Conservation (phyloP, 2,888 invertebrate genomes). For the Sminthurinus aureus region DNA sequence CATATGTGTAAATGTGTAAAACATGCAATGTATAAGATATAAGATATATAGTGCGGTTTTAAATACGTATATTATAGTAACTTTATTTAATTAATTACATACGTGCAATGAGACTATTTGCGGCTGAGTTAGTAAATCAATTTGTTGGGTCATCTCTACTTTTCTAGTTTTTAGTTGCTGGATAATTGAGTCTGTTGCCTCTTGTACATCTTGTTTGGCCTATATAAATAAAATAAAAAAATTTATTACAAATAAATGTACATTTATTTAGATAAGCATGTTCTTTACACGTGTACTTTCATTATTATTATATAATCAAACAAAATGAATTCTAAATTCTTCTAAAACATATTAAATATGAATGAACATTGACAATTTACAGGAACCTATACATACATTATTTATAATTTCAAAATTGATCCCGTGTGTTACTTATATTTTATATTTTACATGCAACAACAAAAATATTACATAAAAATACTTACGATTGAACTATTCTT, state of each 20-base stretch:
- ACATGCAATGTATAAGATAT: too few relatives aligned
- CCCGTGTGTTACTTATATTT: too few relatives aligned
- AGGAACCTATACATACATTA: too few relatives aligned
- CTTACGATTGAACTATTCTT: conserved; percentile 37
- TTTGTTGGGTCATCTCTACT: conserved; percentile 47
- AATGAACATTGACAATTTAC: background rate
- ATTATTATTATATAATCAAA: background rate
- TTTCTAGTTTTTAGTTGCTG: conserved; percentile 46
- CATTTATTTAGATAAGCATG: background rate
- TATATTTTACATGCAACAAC: too few relatives aligned
- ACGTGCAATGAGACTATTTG: conserved; percentile 49
- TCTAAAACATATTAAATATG: background rate
- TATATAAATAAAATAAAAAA: conserved; percentile 26
- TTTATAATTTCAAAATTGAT: conserved; percentile 1
- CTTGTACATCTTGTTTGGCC: conserved; percentile 51
- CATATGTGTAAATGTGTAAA: too few relatives aligned
- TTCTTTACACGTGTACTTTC: background rate
- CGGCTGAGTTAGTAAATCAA: conserved; percentile 46
- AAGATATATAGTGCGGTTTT: too few relatives aligned
- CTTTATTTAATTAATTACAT: too few relatives aligned
- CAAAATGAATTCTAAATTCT: background rate
- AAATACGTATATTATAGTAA: too few relatives aligned
- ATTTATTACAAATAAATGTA: background rate
- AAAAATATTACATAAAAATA: too few relatives aligned
- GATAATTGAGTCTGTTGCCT: conserved; percentile 44